These are phyloP conservation scores for Tanaodytes sp. DNA, from an alignment of 2,888 invertebrate species.

Conservation along the genomic window DNA sequence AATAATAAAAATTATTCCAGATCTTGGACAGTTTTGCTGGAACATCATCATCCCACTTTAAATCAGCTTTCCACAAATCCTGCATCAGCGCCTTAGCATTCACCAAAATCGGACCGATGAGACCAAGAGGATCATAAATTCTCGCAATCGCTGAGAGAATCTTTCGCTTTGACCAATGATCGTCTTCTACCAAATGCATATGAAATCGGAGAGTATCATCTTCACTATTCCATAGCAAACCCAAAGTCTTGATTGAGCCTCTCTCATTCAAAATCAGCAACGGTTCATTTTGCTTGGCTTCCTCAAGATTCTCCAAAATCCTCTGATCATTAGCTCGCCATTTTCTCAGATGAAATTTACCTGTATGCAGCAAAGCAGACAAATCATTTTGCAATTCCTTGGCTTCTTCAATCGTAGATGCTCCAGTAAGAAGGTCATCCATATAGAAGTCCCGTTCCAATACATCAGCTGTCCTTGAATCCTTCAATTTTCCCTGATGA, in stretches of 20 bases:
- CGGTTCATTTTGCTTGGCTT: constrained; percentile 9
- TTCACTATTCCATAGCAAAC: constrained; percentile 46
- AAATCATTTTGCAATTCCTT: constrained; percentile 29
- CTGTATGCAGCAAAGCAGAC: constrained; percentile 4
- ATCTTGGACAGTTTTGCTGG: too few relatives aligned
- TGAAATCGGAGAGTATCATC: constrained; percentile 33
- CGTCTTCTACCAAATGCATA: constrained; percentile 2
- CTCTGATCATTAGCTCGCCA: constrained; percentile 31
- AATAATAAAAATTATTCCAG: too few relatives aligned
- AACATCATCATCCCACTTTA: constrained; percentile 28
- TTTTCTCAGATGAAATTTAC: constrained; percentile 39
- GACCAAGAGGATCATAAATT: constrained; percentile 50
- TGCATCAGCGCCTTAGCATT: constrained; percentile 48
- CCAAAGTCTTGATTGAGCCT: constrained; percentile 44
- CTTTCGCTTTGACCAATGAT: constrained; percentile 18
- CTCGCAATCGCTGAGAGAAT: constrained; percentile 44
- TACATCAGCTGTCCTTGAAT: constrained; percentile 40
- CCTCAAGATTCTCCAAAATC: constrained; percentile 6
- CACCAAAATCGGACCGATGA: constrained; percentile 41
- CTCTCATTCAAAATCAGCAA: constrained; percentile 28
- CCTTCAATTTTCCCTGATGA: background rate
- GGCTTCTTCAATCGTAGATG: constrained; percentile 39
- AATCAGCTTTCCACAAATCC: constrained; percentile 20
- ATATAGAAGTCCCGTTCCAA: constrained; percentile 57
- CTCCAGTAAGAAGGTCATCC: constrained; percentile 18